Base-by-base conservation (phyloP, 1,140 invertebrate species). In the Drosophila leontia region DNA sequence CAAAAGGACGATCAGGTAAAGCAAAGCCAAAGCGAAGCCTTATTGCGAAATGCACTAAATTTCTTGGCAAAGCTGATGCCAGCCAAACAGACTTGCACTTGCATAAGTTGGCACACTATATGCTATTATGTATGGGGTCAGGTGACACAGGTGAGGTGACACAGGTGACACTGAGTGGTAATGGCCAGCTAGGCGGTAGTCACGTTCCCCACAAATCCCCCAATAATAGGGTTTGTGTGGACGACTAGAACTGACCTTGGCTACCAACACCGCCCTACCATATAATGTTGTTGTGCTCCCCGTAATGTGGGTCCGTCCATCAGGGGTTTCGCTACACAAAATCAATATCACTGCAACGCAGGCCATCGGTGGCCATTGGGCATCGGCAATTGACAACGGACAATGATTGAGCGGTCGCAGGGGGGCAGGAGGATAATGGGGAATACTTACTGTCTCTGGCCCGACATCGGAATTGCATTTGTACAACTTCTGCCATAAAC, bases 301-400 rank as follows among this genome's bases (percentile, higher is more conserved):
- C 67, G 67, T 70, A 64, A 57, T 78, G 41, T 15, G 41, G 34
- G 48, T 51, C 48, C 48, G 44, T 23, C 23, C 64, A 60, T 70
- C 72, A 63, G 47, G 58, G 81, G 77, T 65, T 83, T 82, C 58
- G 45, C 67, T 72, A 72, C 70, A 74, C 35, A 82, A 82, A 82
- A 83, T 82, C 80, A 75, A 82, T 82, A 80, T 42, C 34, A 74
- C 69, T 75, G 70, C 63, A 63, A 55, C 60, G 70, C 15, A 45
- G 26, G 26, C 48, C 48, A 50, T 32, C 15, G 48, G 47, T 56
- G 53, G 53, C 53, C 53, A 56, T 56, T 56, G 53, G 53, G 35
- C 70, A 74, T 74, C 29, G 70, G 68, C 70, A 48, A 74, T 72
- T 72, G 70, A 60, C 67, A 74, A 72, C 56, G 69, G 68, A 60